Conservation (phyloP, 2,888 invertebrate species). For the Cyrtodaria siliqua region DNA sequence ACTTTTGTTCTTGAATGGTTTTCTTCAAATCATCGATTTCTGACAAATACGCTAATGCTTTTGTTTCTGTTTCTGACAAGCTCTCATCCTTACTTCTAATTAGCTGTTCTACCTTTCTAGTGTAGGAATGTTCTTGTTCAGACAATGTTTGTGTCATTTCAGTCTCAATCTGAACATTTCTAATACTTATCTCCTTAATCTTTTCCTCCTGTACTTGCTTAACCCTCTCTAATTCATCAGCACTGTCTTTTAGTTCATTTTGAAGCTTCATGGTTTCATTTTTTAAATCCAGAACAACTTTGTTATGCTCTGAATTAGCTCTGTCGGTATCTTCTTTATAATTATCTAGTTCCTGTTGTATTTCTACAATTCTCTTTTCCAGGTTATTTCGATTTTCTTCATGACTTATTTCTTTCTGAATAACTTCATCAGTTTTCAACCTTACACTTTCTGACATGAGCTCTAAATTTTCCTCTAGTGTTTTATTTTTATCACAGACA, state of each 20-base stretch:
- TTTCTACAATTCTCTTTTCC: neutral
- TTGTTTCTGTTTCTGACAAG: constrained; percentile 13
- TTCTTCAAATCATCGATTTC: constrained; percentile 12
- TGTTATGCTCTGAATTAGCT: too few species aligned
- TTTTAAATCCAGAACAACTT: too few species aligned
- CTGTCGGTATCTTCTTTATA: constrained; percentile 10
- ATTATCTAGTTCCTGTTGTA: too few species aligned
- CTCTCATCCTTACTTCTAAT: constrained; percentile 21
- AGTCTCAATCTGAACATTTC: constrained; percentile 13
- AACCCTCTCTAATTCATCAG: constrained; percentile 11
- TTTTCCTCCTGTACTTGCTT: neutral
- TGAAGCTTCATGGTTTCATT: constrained; percentile 18
- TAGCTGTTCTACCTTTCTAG: constrained; percentile 11
- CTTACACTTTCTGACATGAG: constrained; percentile 34
- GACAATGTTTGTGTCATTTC: constrained; percentile 27
- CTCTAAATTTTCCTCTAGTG: constrained; percentile 30
- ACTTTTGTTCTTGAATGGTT: constrained; percentile 2
- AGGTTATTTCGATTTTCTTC: constrained; percentile 27
- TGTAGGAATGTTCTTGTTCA: constrained; percentile 23
- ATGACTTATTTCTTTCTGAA: constrained; percentile 45
- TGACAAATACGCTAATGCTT: neutral
- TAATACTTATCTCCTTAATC: constrained; percentile 13
- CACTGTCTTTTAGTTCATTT: constrained; percentile 24
- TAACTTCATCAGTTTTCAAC: constrained; percentile 34
- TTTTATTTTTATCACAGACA: constrained; percentile 42